phyloP scores from a whole-genome alignment of 2,797 vertebrate species.

The Acrossocheilus fasciatus region DNA sequence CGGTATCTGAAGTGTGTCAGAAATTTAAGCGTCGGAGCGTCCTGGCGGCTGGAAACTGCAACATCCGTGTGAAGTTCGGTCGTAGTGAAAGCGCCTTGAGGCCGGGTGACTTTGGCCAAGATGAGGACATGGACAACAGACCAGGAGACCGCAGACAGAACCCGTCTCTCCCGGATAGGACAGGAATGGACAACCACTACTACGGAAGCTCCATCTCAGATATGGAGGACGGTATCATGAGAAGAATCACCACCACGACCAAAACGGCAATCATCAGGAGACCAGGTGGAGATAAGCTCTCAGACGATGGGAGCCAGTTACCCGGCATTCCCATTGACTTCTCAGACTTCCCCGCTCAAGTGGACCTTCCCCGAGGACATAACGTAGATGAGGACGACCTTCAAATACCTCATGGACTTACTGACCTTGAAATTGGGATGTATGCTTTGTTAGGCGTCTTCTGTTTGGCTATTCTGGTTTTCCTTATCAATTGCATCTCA shows the following conservation, averaged over 20 bases:
- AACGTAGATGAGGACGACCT: conserved; percentile 82
- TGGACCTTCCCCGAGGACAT: conserved; percentile 82
- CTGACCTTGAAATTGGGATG: conserved; percentile 97
- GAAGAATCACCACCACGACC: conserved; percentile 81
- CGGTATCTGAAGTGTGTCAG: conserved; percentile 89
- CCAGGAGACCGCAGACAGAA: conserved; percentile 80
- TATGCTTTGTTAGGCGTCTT: conserved; percentile 96
- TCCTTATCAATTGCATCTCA: conserved; percentile 95
- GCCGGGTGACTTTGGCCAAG: conserved; percentile 74
- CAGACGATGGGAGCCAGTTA: conserved; percentile 76
- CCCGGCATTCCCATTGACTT: conserved; percentile 89
- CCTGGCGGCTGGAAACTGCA: conserved; percentile 85
- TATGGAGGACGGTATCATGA: conserved; percentile 79
- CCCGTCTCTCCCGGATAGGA: conserved; percentile 77
- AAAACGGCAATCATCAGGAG: conserved; percentile 78
- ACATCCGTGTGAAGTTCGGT: conserved; percentile 87
- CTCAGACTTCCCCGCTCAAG: conserved; percentile 89
- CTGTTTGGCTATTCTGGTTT: conserved; percentile 95
- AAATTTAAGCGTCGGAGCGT: conserved; percentile 92
- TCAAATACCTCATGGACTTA: conserved; percentile 84
- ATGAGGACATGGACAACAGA: conserved; percentile 81
- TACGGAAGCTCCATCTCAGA: conserved; percentile 83
- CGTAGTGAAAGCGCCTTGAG: conserved; percentile 75
- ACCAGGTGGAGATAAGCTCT: conserved; percentile 79
- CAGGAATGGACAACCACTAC: conserved; percentile 78